phyloP scores from a whole-genome alignment of 2,797 vertebrate genomes.

The Syndactyla subalaris region DNA sequence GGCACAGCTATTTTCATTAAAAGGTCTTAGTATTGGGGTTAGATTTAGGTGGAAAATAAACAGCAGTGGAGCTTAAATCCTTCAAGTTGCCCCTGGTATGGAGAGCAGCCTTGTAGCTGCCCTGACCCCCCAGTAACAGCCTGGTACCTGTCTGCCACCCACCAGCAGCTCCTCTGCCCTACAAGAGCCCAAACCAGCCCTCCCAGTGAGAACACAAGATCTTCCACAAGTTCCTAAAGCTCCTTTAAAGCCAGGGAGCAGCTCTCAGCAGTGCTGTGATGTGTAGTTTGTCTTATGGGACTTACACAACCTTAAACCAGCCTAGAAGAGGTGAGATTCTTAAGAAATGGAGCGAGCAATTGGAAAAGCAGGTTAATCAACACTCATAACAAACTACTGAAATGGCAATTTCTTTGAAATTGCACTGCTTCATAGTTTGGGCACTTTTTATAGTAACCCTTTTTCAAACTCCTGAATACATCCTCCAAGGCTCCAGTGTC shows the following conservation, averaged over 20 bases:
- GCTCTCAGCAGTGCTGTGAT: not conserved
- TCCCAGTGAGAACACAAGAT: not conserved
- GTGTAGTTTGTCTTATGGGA: rapidly evolving
- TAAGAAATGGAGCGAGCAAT: not conserved
- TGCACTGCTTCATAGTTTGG: not conserved
- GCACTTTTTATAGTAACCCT: not conserved
- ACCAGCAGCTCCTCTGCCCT: not conserved
- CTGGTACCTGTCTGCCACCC: not conserved
- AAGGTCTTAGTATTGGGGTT: not conserved
- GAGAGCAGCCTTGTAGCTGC: not conserved
- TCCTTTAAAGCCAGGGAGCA: not conserved
- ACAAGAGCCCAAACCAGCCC: not conserved
- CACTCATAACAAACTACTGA: not conserved
- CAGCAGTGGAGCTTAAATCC: not conserved
- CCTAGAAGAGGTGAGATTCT: not conserved
- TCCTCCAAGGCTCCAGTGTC: rapidly evolving
- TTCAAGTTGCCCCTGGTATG: not conserved
- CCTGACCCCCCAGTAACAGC: not conserved
- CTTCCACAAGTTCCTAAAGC: not conserved
- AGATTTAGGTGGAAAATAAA: not conserved
- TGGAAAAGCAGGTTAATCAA: not conserved
- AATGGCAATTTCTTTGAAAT: not conserved
- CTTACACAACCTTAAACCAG: not conserved
- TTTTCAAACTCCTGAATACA: not conserved
- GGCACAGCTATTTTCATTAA: not conserved